Percentiles rank a stretch among this genome's conserved stretches.
phyloP scores from a whole-genome alignment of 2,113 vertebrate species.

The Probosciger aterrimus region DNA sequence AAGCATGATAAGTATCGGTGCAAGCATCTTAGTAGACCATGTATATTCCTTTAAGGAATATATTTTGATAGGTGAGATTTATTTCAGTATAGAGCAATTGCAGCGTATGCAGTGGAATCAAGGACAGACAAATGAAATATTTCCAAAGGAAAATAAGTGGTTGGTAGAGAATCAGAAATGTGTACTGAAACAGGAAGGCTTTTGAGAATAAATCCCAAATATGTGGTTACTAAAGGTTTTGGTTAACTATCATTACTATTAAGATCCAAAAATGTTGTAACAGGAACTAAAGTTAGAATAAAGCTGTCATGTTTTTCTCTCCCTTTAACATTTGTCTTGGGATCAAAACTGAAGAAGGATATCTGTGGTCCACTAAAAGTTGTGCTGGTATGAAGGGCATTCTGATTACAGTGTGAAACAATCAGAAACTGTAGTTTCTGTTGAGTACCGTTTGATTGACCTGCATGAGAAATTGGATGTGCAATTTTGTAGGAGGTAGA shows the following conservation, averaged over 20 bases:
- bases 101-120: background rate
- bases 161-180: background rate
- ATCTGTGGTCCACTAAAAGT: background rate
- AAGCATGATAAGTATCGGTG: background rate
- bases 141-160: background rate
- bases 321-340: background rate
- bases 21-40: background rate
- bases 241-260: accelerated
- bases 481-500: conserved; percentile 72
- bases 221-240: background rate
- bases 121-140: background rate
- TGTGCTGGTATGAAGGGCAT: background rate
- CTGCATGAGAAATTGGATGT: conserved; percentile 61
- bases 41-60: background rate
- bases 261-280: background rate
- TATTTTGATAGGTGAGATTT: background rate
- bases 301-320: background rate
- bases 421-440: conserved; percentile 5
- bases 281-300: background rate
- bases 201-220: background rate
- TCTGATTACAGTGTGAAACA: conserved; percentile 7
- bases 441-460: conserved; percentile 54
- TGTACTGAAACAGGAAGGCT: background rate
- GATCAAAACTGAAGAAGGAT: background rate
- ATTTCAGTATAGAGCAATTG: background rate